phyloP scores from a whole-genome alignment of 2,113 vertebrate genomes.

The Vulpes lagopus region DNA sequence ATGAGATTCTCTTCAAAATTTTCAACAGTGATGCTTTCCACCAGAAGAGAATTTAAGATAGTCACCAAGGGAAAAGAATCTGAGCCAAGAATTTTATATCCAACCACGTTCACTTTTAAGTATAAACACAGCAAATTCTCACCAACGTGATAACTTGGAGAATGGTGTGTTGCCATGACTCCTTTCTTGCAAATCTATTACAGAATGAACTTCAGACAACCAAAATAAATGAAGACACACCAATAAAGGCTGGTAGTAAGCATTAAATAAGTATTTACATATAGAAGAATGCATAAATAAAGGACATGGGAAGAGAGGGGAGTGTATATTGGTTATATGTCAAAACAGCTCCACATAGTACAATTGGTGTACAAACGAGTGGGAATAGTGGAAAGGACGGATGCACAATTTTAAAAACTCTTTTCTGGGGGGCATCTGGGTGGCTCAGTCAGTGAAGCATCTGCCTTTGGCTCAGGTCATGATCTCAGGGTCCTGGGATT shows the following conservation, averaged over 20 bases:
- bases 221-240: neutral
- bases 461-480: no score
- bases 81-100: constrained; percentile 6
- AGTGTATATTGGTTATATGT: neutral
- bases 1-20: neutral
- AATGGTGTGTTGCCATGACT: neutral
- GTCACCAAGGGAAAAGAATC: neutral
- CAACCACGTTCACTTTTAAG: neutral
- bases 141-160: neutral
- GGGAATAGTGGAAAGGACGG: neutral
- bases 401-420: neutral
- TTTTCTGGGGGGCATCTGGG: no score
- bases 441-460: no score
- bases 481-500: no score
- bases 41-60: neutral
- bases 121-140: neutral
- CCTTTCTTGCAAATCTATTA: neutral
- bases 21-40: neutral
- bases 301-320: neutral
- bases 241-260: neutral
- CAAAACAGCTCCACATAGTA: neutral
- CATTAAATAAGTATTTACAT: neutral
- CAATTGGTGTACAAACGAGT: neutral
- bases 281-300: neutral
- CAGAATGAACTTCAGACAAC: constrained; percentile 1